Evolutionary conservation across 2,888 invertebrate genomes (phyloP).

Genomic region (Craniophora ligustri): DNA sequence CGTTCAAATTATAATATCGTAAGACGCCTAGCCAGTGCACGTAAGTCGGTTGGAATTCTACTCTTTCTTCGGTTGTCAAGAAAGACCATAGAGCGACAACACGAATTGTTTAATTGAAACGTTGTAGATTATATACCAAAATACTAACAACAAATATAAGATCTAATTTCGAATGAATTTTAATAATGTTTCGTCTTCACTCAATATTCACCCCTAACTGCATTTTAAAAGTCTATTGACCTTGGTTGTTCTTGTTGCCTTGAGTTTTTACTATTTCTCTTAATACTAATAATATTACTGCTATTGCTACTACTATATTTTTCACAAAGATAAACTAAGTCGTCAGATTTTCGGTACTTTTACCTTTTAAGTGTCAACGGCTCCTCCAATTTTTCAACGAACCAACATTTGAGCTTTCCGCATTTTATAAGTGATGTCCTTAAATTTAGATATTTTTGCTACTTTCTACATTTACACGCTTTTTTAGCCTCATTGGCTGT

Average conservation of each 20-base stretch:
- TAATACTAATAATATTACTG: too few relatives aligned
- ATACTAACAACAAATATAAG: neutral
- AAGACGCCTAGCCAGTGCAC: neutral
- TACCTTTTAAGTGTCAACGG: neutral
- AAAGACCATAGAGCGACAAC: constrained; percentile 21
- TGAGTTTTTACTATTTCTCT: too few relatives aligned
- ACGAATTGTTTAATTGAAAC: neutral
- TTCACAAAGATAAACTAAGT: too few relatives aligned
- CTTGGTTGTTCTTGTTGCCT: too few relatives aligned
- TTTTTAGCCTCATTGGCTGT: neutral
- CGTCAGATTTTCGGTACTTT: too few relatives aligned
- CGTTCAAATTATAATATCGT: neutral
- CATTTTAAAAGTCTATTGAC: too few relatives aligned
- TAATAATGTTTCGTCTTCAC: constrained; percentile 1
- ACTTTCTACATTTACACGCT: neutral
- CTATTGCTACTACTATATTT: too few relatives aligned
- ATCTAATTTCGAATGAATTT: constrained; percentile 1
- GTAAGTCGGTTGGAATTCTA: constrained; percentile 8
- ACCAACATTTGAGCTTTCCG: neutral
- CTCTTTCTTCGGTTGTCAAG: constrained; percentile 27
- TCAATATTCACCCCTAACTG: too few relatives aligned
- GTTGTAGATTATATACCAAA: neutral
- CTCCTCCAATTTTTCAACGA: neutral
- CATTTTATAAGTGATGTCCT: neutral
- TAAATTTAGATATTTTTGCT: neutral